These are phyloP conservation scores for Peromyscus eremicus DNA, from an alignment of 2,797 vertebrate genomes.

Conservation along the genomic window DNA sequence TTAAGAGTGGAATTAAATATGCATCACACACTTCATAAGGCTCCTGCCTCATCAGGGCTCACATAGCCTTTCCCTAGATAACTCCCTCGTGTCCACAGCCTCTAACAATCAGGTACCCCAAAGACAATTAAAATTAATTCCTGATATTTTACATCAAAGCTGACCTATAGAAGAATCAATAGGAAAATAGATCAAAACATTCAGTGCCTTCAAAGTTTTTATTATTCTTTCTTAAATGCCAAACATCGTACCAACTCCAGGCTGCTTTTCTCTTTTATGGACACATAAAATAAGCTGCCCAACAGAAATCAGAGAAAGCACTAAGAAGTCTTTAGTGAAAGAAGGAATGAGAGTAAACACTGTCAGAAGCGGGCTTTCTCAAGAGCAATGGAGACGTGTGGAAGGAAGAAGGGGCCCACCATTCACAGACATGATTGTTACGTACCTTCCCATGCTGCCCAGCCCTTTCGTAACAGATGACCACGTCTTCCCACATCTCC, in stretches of 20 bases:
- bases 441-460: constrained; percentile 97
- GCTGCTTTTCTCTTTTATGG: constrained; percentile 14
- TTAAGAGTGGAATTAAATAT: constrained; percentile 53
- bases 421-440: neutral
- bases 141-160: constrained; percentile 17
- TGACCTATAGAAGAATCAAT: constrained; percentile 22
- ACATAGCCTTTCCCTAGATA: constrained; percentile 4
- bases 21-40: constrained; percentile 56
- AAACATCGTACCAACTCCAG: neutral
- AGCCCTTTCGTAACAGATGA: constrained; percentile 95
- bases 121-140: constrained; percentile 34
- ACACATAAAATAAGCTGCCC: neutral
- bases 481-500: constrained; percentile 97
- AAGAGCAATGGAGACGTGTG: neutral
- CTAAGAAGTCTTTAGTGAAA: constrained; percentile 9
- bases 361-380: constrained; percentile 10
- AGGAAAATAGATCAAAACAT: constrained; percentile 27
- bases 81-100: neutral
- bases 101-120: constrained; percentile 42
- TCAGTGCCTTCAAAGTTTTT: constrained; percentile 60
- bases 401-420: neutral
- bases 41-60: neutral
- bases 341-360: constrained; percentile 18
- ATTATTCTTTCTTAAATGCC: constrained; percentile 56
- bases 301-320: constrained; percentile 50